Evolutionary conservation across 1,140 invertebrate genomes (phyloP).

Genomic region (Drosophila ogumai): DNA sequence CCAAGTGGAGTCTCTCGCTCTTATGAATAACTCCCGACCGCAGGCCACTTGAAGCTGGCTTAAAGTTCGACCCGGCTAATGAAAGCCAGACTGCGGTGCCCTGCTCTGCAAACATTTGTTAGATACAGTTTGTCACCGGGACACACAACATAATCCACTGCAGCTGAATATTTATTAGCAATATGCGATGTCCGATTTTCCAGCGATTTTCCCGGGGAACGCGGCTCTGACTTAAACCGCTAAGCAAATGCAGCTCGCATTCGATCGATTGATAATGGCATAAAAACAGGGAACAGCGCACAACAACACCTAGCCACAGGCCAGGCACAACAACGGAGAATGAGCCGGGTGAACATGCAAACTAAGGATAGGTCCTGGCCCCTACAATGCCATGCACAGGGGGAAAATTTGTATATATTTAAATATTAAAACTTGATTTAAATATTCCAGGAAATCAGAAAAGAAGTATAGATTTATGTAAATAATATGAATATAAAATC

Average conservation of each 20-base stretch:
- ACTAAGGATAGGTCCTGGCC: conserved; percentile 33
- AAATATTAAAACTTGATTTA: fast-evolving
- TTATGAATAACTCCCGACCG: conserved; percentile 47
- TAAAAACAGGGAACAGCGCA: conserved; percentile 51
- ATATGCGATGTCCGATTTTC: conserved; percentile 54
- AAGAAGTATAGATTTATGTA: too few species aligned
- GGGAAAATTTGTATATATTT: not conserved
- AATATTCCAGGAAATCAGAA: not conserved
- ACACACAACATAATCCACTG: conserved; percentile 54
- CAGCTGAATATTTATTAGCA: conserved; percentile 80
- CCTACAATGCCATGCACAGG: conserved; percentile 4
- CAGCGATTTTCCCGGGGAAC: conserved; percentile 29
- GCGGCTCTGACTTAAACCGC: conserved; percentile 45
- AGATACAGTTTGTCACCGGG: conserved; percentile 39
- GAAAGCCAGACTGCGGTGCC: conserved; percentile 17
- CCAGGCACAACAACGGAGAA: conserved; percentile 38
- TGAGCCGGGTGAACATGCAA: conserved; percentile 35
- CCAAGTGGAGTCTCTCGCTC: conserved; percentile 15
- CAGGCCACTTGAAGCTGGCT: conserved; percentile 27
- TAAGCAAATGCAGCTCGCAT: conserved; percentile 81
- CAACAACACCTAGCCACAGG: conserved; percentile 63
- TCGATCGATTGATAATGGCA: conserved; percentile 81
- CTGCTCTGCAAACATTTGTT: conserved; percentile 20
- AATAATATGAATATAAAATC: too few species aligned
- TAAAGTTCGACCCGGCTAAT: conserved; percentile 44